A percentile compares a stretch with the other conserved stretches of the same genome.
Evolutionary conservation across 2,888 invertebrate species (phyloP).

Genomic region (Ochropleura plecta): DNA sequence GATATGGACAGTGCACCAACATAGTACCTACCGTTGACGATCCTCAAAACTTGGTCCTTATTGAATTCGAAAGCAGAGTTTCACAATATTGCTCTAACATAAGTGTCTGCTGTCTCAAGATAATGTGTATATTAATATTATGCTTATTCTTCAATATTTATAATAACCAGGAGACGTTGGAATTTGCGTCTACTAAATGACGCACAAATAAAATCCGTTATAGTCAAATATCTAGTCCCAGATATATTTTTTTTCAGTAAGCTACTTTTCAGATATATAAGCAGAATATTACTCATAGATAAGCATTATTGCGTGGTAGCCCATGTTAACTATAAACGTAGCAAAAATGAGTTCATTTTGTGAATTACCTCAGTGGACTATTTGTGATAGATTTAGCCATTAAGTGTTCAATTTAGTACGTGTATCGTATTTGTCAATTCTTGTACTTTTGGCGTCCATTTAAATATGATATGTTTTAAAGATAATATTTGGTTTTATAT

Average conservation of each 20-base stretch:
- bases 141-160: conserved; percentile 66
- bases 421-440: conserved; percentile 87
- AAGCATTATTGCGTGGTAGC: conserved; percentile 72
- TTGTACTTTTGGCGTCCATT: conserved; percentile 86
- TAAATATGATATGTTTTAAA: conserved; percentile 64
- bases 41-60: not conserved
- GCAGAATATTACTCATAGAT: conserved; percentile 80
- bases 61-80: conserved; percentile 34
- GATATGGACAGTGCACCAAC: not conserved
- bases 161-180: conserved; percentile 61
- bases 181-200: conserved; percentile 65
- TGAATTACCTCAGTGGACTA: conserved; percentile 89
- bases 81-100: conserved; percentile 45
- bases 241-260: conserved; percentile 81
- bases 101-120: conserved; percentile 62
- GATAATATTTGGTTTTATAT: conserved; percentile 61
- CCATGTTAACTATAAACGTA: conserved; percentile 63
- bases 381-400: conserved; percentile 90
- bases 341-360: conserved; percentile 79
- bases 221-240: conserved; percentile 89
- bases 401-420: conserved; percentile 89
- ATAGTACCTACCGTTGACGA: not conserved
- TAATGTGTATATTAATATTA: conserved; percentile 59
- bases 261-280: conserved; percentile 78
- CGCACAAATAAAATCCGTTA: conserved; percentile 81